Evolutionary conservation across 2,888 invertebrate genomes (phyloP).

Genomic region (Euphydryas editha): DNA sequence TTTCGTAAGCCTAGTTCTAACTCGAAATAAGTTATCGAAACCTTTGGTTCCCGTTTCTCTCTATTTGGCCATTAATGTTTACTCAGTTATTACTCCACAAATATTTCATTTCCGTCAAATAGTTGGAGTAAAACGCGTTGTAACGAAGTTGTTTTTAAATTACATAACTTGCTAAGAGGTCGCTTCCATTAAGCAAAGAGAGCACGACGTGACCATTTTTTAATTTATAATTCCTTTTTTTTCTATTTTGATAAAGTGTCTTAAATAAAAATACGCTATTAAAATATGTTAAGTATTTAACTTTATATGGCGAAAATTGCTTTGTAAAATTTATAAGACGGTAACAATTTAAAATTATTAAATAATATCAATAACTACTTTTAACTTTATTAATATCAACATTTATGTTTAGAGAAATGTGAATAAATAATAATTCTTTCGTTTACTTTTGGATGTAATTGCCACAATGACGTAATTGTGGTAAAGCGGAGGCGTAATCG

Average conservation of each 20-base stretch:
- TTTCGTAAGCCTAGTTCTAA: constrained; percentile 40
- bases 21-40: constrained; percentile 36
- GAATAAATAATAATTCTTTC: constrained; percentile 22
- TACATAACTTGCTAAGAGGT: constrained; percentile 17
- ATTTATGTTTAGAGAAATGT: background rate
- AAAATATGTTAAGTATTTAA: background rate
- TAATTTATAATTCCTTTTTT: background rate
- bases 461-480: constrained; percentile 31
- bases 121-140: constrained; percentile 17
- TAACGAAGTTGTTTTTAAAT: constrained; percentile 19
- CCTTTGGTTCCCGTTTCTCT: constrained; percentile 37
- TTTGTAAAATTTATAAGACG: background rate
- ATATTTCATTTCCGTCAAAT: constrained; percentile 39
- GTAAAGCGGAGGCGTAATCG: constrained; percentile 40
- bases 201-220: background rate
- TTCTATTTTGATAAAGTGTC: too few species aligned
- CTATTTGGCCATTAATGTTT: constrained; percentile 39
- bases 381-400: background rate
- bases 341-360: background rate
- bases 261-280: background rate
- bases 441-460: constrained; percentile 26
- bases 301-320: background rate
- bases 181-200: constrained; percentile 7
- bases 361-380: background rate
- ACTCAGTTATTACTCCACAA: constrained; percentile 34